Evolutionary conservation across 2,797 vertebrate genomes (phyloP), one percentile per base, ranked within the genome.

Genomic region (Labeo calbasu): DNA sequence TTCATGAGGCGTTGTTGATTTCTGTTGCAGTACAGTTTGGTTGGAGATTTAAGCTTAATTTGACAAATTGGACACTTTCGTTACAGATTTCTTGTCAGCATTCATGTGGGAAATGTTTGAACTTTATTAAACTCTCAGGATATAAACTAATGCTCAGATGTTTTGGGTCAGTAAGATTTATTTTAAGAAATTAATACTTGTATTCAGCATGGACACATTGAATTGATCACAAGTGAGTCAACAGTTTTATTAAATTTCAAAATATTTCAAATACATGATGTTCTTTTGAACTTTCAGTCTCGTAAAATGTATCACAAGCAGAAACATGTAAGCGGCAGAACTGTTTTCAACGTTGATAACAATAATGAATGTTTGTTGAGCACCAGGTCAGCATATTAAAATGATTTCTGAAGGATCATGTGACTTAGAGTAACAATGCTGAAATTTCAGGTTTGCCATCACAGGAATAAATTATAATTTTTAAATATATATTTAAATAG

Each of bases 1-100:
- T 71, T 77, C 19, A 14, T 72, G 63, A 55, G 51, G 66, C 75
- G 36, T 82, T 55, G 75, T 48, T 84, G 51, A n/a, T 76, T 57
- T 57, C 21, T n/a, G 70, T 57, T 65, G 25, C 1, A 32, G n/a
- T 21, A 55, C 2, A 23, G n/a, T 57, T 19, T 12, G 3, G 17
- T 21, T 61, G 40, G 48, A 79, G 19, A n/a, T 79, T 28, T 43
- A 50, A 57, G 17, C 15, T 23, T 9, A 57, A 32, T 15, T 61
- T 50, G 12, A n/a, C 6, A 32, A 10, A 28, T 4, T 79, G 61
- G 46, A 72, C 51, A 23, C 66, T 32, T 59, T 28, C 11, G 46
- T 32, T 72, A 32, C 23, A 72, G 32, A 17, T 69, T 40, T 65
- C 3, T 63, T 25, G 14, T 46, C 28, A 36, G 32, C 36, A 23